phyloP scores from a whole-genome alignment of 1,140 invertebrate species.

The Procambarus virginalis region DNA sequence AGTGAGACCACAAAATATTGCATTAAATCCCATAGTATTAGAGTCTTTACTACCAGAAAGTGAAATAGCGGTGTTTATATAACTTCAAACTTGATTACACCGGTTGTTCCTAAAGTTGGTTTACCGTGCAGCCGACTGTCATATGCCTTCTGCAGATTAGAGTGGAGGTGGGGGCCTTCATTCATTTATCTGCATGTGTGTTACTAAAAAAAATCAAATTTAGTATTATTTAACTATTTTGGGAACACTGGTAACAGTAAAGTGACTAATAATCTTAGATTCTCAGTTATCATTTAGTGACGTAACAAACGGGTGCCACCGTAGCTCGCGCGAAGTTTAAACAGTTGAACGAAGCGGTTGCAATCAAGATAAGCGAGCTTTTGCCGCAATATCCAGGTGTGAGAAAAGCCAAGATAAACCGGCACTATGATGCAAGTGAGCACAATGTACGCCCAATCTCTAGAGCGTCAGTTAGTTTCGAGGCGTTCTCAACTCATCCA shows the following conservation, averaged over 20 bases:
- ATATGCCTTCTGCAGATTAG: background rate
- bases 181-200: background rate
- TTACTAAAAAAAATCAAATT: background rate
- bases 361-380: background rate
- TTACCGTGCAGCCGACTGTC: background rate
- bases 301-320: background rate
- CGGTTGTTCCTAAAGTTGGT: background rate
- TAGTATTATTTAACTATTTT: background rate
- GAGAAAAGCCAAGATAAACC: background rate
- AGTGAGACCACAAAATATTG: background rate
- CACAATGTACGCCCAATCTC: constrained; percentile 65
- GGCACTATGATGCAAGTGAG: constrained; percentile 68
- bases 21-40: background rate
- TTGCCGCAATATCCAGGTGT: background rate
- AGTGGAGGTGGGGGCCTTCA: background rate
- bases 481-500: constrained; percentile 57
- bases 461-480: constrained; percentile 65
- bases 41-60: background rate
- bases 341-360: background rate
- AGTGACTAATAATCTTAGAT: background rate
- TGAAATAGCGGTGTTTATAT: background rate
- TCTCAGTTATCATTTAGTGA: background rate
- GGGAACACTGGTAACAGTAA: background rate
- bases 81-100: background rate
- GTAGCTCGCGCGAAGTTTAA: background rate